Evolutionary conservation across 2,888 invertebrate species (phyloP).

Genomic region (Drosophila kokeensis): DNA sequence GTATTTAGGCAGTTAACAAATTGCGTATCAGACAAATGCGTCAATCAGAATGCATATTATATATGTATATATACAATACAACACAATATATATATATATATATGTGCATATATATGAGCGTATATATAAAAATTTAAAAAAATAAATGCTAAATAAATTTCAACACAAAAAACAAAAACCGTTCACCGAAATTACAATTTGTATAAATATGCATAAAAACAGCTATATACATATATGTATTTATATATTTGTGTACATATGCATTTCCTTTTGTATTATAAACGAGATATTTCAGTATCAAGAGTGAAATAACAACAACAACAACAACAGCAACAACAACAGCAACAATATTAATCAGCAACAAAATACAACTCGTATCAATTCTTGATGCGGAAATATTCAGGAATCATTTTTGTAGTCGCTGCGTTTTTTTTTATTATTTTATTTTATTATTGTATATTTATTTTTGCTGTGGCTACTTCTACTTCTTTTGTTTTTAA

Average conservation of each 20-base stretch:
- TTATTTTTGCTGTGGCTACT: slow-evolving; percentile 19
- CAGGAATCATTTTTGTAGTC: slow-evolving; percentile 56
- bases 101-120: not conserved
- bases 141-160: slow-evolving; percentile 19
- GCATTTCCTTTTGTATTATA: slow-evolving; percentile 56
- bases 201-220: slow-evolving; percentile 9
- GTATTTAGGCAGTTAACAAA: slow-evolving; percentile 45
- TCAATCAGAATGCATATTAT: slow-evolving; percentile 38
- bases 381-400: slow-evolving; percentile 79
- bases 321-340: slow-evolving; percentile 44
- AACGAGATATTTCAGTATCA: slow-evolving; percentile 50
- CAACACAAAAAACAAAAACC: slow-evolving; percentile 27
- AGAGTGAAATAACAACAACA: slow-evolving; percentile 44
- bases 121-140: slow-evolving; percentile 14
- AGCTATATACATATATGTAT: not conserved
- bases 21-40: slow-evolving; percentile 64
- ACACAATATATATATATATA: slow-evolving; percentile 9
- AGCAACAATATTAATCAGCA: slow-evolving; percentile 9
- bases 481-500: slow-evolving; percentile 35
- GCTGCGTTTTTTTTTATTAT: slow-evolving; percentile 30
- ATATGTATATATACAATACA: slow-evolving; percentile 5
- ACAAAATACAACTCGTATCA: slow-evolving; percentile 52
- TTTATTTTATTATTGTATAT: not conserved
- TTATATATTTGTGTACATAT: slow-evolving; percentile 7
- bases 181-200: slow-evolving; percentile 27